A percentile compares a stretch with the other conserved stretches of the same genome.
Evolutionary conservation across 2,113 vertebrate genomes (phyloP).

Genomic region (Merops nubicus): DNA sequence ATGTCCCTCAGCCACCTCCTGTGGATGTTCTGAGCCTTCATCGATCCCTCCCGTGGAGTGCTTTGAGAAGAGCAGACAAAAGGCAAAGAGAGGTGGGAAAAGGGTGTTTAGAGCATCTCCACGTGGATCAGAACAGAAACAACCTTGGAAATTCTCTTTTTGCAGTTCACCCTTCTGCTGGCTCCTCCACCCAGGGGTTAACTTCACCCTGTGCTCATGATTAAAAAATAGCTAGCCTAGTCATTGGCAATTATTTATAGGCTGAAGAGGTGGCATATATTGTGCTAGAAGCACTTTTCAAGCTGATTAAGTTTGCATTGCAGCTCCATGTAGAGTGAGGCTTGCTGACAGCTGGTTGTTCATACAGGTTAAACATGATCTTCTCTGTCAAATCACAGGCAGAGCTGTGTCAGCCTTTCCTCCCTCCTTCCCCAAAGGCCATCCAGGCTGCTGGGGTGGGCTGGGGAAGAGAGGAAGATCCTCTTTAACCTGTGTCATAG

Average conservation of each 20-base stretch:
- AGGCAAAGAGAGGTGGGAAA: background rate
- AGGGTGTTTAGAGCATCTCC: background rate
- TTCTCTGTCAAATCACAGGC: background rate
- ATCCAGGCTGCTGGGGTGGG: background rate
- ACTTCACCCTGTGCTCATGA: background rate
- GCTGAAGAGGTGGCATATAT: background rate
- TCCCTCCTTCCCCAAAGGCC: background rate
- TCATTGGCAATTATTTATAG: background rate
- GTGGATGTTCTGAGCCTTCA: background rate
- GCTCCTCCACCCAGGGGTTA: background rate
- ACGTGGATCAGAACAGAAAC: background rate
- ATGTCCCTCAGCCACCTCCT: background rate
- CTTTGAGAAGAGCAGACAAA: background rate
- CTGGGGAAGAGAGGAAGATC: background rate
- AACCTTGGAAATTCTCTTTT: background rate
- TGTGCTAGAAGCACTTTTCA: background rate
- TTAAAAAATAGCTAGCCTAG: background rate
- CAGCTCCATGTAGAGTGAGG: background rate
- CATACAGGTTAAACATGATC: background rate
- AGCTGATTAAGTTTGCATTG: background rate
- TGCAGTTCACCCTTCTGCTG: background rate
- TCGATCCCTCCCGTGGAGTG: rapidly evolving
- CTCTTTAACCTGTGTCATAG: background rate
- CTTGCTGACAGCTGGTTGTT: background rate
- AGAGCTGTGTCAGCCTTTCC: background rate